phyloP scores from a whole-genome alignment of 2,113 vertebrate genomes.

The Herpailurus yagouaroundi region DNA sequence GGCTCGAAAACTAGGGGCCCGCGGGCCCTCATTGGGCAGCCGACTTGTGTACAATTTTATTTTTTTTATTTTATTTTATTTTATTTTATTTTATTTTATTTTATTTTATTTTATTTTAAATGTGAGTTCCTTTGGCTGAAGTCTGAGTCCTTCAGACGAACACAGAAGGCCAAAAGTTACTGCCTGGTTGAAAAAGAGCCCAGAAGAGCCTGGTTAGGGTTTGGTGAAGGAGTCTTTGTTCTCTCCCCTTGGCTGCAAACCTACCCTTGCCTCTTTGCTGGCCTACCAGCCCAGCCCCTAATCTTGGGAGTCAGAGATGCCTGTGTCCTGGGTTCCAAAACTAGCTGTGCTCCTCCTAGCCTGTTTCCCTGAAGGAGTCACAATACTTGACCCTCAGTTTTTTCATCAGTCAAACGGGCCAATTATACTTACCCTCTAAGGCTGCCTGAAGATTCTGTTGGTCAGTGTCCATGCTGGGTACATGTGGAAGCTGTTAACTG shows the following conservation, averaged over 20 bases:
- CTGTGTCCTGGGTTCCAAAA: neutral
- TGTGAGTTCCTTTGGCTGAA: neutral
- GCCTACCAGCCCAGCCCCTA: neutral
- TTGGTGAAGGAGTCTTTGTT: neutral
- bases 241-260: neutral
- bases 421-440: neutral
- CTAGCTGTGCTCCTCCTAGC: neutral
- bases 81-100: neutral
- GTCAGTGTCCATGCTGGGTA: neutral
- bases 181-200: neutral
- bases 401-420: neutral
- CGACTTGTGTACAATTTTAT: neutral
- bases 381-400: neutral
- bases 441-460: neutral
- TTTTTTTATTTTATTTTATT: neutral
- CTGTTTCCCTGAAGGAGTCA: neutral
- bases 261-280: neutral
- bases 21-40: neutral
- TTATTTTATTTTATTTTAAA: neutral
- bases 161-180: neutral
- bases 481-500: neutral
- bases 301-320: neutral
- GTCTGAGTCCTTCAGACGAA: neutral
- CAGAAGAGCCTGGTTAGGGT: neutral
- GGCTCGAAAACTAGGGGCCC: neutral